These are phyloP conservation scores for Octonoba sinensis DNA, from an alignment of 2,888 invertebrate genomes.

Conservation along the genomic window DNA sequence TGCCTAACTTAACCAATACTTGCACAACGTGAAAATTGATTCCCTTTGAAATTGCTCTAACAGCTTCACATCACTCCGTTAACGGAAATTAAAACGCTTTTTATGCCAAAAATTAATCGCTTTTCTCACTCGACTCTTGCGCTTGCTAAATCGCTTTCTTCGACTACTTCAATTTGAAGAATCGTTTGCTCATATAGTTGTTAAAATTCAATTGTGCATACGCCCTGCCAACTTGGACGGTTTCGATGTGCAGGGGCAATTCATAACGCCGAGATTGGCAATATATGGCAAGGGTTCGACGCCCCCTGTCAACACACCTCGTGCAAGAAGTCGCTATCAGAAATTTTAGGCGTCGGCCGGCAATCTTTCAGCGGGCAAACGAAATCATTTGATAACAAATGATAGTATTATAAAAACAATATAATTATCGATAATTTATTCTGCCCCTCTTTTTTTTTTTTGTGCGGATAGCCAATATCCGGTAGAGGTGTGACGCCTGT, in stretches of 20 bases:
- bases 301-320: conserved; percentile 34
- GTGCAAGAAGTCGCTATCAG: conserved; percentile 1
- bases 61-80: too few species aligned
- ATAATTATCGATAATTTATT: conserved; percentile 34
- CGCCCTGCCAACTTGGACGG: conserved; percentile 16
- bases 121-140: too few species aligned
- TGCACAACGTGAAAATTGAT: too few species aligned
- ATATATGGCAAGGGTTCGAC: conserved; percentile 13
- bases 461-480: neutral
- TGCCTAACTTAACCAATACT: too few species aligned
- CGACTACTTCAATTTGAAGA: neutral
- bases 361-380: neutral
- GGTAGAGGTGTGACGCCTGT: conserved; percentile 4
- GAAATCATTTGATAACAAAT: conserved; percentile 2
- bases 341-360: conserved; percentile 17
- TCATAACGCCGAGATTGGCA: conserved; percentile 1
- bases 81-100: too few species aligned
- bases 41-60: too few species aligned
- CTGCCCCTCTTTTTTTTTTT: too few species aligned
- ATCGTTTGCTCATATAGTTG: neutral
- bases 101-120: too few species aligned
- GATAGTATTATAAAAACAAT: conserved; percentile 1
- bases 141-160: too few species aligned
- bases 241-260: conserved; percentile 1
- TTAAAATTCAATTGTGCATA: conserved; percentile 43